Evolutionary conservation across 1,140 invertebrate species (phyloP).

Genomic region (Polypedilum pembai): DNA sequence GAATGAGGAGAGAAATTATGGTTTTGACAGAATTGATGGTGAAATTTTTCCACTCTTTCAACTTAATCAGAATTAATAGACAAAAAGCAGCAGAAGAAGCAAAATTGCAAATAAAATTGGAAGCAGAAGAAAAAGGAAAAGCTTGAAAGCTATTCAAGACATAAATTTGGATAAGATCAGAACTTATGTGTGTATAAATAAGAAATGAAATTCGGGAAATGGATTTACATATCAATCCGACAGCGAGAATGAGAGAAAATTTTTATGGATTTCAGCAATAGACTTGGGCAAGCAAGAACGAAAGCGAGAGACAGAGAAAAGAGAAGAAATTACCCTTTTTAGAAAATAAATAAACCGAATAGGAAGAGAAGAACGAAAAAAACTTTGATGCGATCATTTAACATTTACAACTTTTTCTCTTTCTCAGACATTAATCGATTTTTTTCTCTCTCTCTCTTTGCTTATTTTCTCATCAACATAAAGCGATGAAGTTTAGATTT

Average conservation of each 20-base stretch:
- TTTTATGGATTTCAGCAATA: not conserved
- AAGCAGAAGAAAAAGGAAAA: too few relatives aligned
- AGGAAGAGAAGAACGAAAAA: not conserved
- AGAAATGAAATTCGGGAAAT: not conserved
- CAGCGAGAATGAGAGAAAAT: not conserved
- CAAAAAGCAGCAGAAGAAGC: too few relatives aligned
- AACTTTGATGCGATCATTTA: constrained; percentile 18
- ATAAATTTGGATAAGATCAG: constrained; percentile 13
- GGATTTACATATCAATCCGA: constrained; percentile 15
- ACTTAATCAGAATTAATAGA: too few relatives aligned
- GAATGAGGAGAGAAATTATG: too few relatives aligned
- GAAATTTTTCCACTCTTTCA: too few relatives aligned
- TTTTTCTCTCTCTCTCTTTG: not conserved
- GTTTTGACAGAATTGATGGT: too few relatives aligned
- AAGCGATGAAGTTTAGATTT: not conserved
- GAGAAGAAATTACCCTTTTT: too few relatives aligned
- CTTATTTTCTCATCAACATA: not conserved
- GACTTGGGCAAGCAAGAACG: too few relatives aligned
- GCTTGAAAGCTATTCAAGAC: not conserved
- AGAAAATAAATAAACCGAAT: not conserved
- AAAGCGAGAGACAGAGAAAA: not conserved
- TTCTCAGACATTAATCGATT: not conserved
- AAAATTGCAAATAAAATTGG: too few relatives aligned
- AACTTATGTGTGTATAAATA: constrained; percentile 13
- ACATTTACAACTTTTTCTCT: constrained; percentile 9